These are phyloP conservation scores for Rhadina sibilatrix DNA, from an alignment of 2,113 vertebrate genomes.

Conservation along the genomic window DNA sequence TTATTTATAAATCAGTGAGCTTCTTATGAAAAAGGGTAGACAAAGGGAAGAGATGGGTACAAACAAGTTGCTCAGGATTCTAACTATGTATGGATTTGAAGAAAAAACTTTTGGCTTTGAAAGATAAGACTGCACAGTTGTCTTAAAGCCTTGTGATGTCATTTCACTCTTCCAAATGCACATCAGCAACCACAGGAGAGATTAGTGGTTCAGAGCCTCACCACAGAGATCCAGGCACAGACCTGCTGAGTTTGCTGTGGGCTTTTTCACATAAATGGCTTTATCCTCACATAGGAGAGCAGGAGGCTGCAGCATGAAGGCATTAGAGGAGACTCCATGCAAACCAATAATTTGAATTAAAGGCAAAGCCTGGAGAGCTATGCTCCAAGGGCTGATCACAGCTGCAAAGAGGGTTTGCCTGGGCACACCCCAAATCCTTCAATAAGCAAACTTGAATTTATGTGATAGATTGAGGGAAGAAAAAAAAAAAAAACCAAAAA, in stretches of 20 bases:
- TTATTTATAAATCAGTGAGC: neutral
- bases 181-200: neutral
- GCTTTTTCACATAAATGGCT: neutral
- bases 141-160: neutral
- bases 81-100: neutral
- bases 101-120: neutral
- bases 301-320: neutral
- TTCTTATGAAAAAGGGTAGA: neutral
- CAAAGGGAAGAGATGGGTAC: neutral
- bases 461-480: neutral
- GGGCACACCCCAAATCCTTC: neutral
- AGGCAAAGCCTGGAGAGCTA: neutral
- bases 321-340: neutral
- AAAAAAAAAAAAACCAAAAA: too few relatives aligned
- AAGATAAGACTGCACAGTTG: neutral
- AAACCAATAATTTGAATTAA: neutral
- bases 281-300: fast-evolving
- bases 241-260: neutral
- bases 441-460: neutral
- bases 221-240: neutral
- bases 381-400: neutral
- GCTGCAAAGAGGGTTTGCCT: neutral
- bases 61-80: neutral
- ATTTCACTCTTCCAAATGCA: neutral
- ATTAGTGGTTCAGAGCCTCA: neutral